Conservation (phyloP, 2,113 vertebrate species). For the Gasterosteus nipponicus region DNA sequence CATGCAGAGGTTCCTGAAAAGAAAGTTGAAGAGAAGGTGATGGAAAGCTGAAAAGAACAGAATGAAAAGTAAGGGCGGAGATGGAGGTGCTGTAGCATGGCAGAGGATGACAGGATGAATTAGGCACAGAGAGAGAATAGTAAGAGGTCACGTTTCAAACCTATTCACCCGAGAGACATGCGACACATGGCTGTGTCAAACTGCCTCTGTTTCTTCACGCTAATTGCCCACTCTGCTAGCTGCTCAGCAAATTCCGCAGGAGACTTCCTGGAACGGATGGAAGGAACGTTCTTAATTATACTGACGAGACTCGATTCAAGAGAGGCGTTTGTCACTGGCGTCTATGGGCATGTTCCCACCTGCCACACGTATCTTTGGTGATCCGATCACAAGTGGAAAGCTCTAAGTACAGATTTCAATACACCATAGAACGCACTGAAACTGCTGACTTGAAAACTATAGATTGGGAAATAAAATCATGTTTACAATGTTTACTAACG, state of each 20-base stretch:
- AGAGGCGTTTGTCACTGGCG: neutral
- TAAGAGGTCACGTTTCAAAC: constrained; percentile 48
- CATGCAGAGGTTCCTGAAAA: constrained; percentile 9
- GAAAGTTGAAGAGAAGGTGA: neutral
- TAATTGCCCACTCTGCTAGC: constrained; percentile 46
- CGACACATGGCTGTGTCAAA: constrained; percentile 53
- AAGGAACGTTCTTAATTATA: constrained; percentile 5
- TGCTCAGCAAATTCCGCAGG: constrained; percentile 12
- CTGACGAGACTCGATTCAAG: neutral
- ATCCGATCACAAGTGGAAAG: neutral
- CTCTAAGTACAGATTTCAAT: neutral
- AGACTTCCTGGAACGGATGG: constrained; percentile 2
- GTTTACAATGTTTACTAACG: no score
- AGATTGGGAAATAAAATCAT: no score
- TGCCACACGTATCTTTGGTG: neutral
- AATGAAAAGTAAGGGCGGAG: neutral
- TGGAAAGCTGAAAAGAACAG: constrained; percentile 1
- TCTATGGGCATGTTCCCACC: no score
- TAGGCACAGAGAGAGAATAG: constrained; percentile 29
- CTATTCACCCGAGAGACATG: constrained; percentile 43
- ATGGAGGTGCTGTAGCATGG: constrained; percentile 13
- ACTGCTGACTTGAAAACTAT: no score
- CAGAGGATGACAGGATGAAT: constrained; percentile 36
- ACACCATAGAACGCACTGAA: no score
- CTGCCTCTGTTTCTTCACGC: constrained; percentile 33